Conservation (phyloP, 2,888 invertebrate species). For the Hyles lineata region DNA sequence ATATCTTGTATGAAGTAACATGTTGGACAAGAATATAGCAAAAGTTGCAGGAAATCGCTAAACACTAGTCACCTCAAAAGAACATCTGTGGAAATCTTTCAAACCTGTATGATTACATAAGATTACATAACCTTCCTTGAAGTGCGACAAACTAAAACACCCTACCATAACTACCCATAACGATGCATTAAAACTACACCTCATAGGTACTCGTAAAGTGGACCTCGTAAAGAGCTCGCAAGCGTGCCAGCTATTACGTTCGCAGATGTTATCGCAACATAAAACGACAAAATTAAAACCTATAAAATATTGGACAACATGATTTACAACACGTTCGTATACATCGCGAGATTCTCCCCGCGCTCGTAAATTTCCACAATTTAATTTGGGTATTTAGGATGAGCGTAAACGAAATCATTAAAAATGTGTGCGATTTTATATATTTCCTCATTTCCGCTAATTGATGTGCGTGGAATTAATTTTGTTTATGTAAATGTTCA, state of each 20-base stretch:
- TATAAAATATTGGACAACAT: slow-evolving; percentile 73
- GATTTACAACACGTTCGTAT: slow-evolving; percentile 67
- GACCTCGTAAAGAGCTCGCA: slow-evolving; percentile 64
- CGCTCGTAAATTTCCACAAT: slow-evolving; percentile 53
- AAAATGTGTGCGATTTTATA: neutral
- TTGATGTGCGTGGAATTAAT: too few species aligned
- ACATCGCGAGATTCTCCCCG: slow-evolving; percentile 56
- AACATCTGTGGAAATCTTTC: too few species aligned
- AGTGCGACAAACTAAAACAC: too few species aligned
- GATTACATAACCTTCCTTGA: too few species aligned
- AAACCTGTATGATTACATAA: too few species aligned
- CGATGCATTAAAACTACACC: neutral
- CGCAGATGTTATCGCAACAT: slow-evolving; percentile 79
- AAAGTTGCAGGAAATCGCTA: too few species aligned
- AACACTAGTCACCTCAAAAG: too few species aligned
- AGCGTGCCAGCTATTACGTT: slow-evolving; percentile 64
- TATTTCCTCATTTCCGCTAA: too few species aligned
- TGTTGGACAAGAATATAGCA: too few species aligned
- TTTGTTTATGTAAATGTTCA: too few species aligned
- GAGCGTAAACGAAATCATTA: slow-evolving; percentile 1
- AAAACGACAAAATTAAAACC: slow-evolving; percentile 78
- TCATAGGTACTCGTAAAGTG: slow-evolving; percentile 57
- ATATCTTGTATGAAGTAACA: too few species aligned
- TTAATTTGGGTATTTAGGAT: slow-evolving; percentile 22
- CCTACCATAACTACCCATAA: neutral